Evolutionary conservation across 2,888 invertebrate genomes (phyloP).

Genomic region (Cryptophagus acutangulus): DNA sequence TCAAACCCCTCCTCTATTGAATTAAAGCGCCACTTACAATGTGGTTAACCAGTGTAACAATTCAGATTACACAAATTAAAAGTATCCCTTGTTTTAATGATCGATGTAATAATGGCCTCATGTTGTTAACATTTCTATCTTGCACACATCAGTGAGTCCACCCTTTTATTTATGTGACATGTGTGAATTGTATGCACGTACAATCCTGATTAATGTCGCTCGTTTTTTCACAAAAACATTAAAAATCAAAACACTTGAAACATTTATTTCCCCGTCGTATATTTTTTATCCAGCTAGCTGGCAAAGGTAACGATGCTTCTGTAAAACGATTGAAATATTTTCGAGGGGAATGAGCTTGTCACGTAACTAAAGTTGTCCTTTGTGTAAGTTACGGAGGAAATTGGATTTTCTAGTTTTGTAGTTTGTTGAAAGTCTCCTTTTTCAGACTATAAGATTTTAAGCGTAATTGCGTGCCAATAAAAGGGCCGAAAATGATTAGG

Average conservation of each 20-base stretch:
- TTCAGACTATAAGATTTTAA: too few relatives aligned
- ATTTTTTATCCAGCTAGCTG: too few relatives aligned
- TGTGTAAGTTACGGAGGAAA: conserved; percentile 27
- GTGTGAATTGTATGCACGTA: not conserved
- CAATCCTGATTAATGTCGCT: too few relatives aligned
- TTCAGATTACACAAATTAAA: conserved; percentile 29
- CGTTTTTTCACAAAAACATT: too few relatives aligned
- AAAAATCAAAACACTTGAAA: too few relatives aligned
- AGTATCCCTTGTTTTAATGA: conserved; percentile 24
- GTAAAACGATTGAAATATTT: conserved; percentile 27
- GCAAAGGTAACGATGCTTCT: conserved; percentile 22
- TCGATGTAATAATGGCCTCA: conserved; percentile 12
- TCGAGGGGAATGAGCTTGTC: conserved; percentile 25
- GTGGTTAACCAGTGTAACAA: conserved; percentile 29
- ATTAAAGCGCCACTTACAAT: conserved; percentile 27
- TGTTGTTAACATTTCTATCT: conserved; percentile 11
- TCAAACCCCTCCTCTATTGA: conserved; percentile 26
- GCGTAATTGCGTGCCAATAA: too few relatives aligned
- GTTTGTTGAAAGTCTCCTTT: conserved; percentile 19
- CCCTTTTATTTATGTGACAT: not conserved
- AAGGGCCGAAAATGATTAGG: too few relatives aligned
- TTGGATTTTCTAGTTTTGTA: conserved; percentile 28
- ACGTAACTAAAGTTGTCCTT: conserved; percentile 26
- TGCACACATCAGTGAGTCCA: conserved; percentile 7
- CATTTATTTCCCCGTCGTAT: too few relatives aligned